phyloP scores from a whole-genome alignment of 2,888 invertebrate genomes.

The Plebejus melissa region DNA sequence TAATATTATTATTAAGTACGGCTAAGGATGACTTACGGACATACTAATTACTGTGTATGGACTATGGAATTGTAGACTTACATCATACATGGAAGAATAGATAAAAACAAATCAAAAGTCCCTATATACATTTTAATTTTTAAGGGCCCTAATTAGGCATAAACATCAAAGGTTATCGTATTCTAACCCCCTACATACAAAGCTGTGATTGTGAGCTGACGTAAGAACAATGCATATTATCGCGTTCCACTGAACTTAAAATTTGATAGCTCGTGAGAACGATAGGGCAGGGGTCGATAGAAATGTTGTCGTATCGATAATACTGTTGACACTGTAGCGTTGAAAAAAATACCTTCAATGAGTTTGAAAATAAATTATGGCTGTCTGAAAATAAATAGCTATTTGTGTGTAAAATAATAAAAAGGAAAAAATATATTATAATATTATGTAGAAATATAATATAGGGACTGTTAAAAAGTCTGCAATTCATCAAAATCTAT shows the following conservation, averaged over 20 bases:
- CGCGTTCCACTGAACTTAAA: slow-evolving; percentile 62
- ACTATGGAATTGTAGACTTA: too few species aligned
- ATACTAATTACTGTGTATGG: too few species aligned
- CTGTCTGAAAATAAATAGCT: too few species aligned
- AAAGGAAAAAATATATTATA: too few species aligned
- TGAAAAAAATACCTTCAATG: not conserved
- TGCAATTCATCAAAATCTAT: too few species aligned
- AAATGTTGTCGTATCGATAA: not conserved
- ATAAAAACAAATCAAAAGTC: not conserved
- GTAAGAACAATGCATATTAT: slow-evolving; percentile 64
- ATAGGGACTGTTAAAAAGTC: too few species aligned
- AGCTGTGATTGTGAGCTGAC: slow-evolving; percentile 42
- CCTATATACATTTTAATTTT: not conserved
- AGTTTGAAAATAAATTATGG: not conserved
- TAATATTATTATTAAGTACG: too few species aligned
- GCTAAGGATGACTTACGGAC: too few species aligned
- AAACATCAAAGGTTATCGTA: slow-evolving; percentile 11
- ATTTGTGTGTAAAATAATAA: too few species aligned
- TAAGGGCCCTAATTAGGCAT: not conserved
- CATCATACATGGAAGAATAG: not conserved
- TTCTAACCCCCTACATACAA: not conserved
- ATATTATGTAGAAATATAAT: too few species aligned
- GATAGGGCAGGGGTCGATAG: slow-evolving; percentile 30
- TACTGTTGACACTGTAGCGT: not conserved
- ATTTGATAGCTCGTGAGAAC: slow-evolving; percentile 70